These are phyloP conservation scores for Tyria jacobaeae DNA, from an alignment of 2,888 invertebrate genomes.

Conservation along the genomic window DNA sequence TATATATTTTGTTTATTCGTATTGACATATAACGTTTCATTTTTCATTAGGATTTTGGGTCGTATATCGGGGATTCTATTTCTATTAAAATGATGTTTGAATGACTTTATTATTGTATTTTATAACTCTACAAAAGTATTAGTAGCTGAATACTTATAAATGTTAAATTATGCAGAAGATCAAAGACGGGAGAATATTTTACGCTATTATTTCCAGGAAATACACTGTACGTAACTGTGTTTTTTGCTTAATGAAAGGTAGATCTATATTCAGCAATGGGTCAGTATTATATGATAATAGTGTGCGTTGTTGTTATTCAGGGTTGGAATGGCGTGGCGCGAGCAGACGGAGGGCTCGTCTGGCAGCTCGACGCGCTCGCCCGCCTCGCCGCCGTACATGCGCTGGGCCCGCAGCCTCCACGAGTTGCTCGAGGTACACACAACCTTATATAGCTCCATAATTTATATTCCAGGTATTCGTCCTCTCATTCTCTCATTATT, in stretches of 20 bases:
- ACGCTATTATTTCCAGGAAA: neutral
- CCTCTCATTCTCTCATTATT: no score
- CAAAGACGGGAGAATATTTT: neutral
- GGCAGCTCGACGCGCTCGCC: conserved; percentile 82
- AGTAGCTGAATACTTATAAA: neutral
- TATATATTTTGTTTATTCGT: no score
- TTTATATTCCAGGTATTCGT: neutral
- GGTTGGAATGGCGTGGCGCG: conserved; percentile 77
- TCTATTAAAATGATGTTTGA: neutral
- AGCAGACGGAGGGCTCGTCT: conserved; percentile 83
- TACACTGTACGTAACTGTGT: neutral
- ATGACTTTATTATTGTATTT: neutral
- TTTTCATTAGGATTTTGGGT: no score
- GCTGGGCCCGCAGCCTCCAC: conserved; percentile 95
- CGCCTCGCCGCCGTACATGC: conserved; percentile 90
- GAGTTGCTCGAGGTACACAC: conserved; percentile 90
- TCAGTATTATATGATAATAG: neutral
- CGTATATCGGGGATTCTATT: neutral
- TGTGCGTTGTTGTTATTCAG: conserved; percentile 36
- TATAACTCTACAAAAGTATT: neutral
- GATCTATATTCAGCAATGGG: neutral
- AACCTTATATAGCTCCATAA: neutral
- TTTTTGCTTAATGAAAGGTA: neutral
- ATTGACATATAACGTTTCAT: no score
- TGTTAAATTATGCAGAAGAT: neutral